Conservation (phyloP, 2,113 vertebrate species). For the Dolichotis patagonum region DNA sequence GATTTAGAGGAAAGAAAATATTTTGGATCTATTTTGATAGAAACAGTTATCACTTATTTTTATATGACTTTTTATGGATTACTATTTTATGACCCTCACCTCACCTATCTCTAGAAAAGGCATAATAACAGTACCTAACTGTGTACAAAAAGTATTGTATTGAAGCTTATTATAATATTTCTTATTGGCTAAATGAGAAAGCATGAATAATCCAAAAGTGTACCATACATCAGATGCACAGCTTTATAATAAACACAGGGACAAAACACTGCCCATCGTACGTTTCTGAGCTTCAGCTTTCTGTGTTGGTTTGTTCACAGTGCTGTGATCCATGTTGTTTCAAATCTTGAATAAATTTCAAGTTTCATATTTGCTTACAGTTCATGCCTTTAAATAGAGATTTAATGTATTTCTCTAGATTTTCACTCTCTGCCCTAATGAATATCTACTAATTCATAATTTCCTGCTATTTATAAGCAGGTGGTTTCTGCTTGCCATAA, state of each 20-base stretch:
- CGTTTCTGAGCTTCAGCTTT: background rate
- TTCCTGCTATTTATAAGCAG: background rate
- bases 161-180: background rate
- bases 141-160: background rate
- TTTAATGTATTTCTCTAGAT: background rate
- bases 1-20: background rate
- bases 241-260: background rate
- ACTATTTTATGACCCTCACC: background rate
- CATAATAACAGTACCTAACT: background rate
- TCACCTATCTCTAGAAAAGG: background rate
- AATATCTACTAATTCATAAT: background rate
- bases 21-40: background rate
- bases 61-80: background rate
- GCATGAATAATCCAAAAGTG: background rate
- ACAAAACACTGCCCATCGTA: background rate
- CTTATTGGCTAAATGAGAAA: background rate
- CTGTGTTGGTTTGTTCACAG: background rate
- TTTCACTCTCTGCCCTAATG: background rate
- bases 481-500: background rate
- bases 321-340: no score
- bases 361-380: background rate
- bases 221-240: background rate
- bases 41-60: background rate
- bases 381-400: background rate
- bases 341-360: background rate